Evolutionary conservation across 2,113 vertebrate species (phyloP), one percentile per base, ranked within the genome.

Genomic region (Rallus limicola): DNA sequence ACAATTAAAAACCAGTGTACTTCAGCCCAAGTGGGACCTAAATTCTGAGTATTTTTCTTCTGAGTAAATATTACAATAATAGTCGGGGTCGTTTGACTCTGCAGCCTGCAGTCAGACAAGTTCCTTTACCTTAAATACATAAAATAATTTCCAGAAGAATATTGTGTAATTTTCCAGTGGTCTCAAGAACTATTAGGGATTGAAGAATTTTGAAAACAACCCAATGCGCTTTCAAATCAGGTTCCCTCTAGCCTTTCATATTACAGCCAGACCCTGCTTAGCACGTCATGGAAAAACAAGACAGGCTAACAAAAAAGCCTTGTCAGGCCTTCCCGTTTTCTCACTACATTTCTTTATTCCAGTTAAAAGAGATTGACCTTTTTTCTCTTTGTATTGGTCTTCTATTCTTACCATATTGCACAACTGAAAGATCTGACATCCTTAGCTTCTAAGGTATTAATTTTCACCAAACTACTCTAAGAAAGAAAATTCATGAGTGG

Each of bases 401-500:
- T 79, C 91, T 91, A 29, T 87, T 93, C 81, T 95, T 69, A 91
- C 53, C 17, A 56, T 72, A 87, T 69, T 79, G 81, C 52, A 68
- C 78, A 82, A 85, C 48, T 88, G 82, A 95, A 94, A 94, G 82
- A 76, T 77, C 75, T 90, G 85, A 91, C 93, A 92, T 92, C 89
- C 48, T 82, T 64, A 64, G 38, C 38, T 93, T 78, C 83, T 95
- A 64, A 84, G 26, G 93, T 95, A 70, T 93, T 96, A 7, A 38
- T 92, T 97, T 95, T 82, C 96, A 95, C 74, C 31, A 50, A 28
- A 63, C 59, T 85, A 23, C 48, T 68, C 60, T 89, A 82, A 95
- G 95, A 96, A 95, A 92, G 87, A 91, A 95, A 95, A 94, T 90
- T 96, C 90, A 90, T 97, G 94, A 96, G 84, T 74, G 67, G 93